These are phyloP conservation scores for Oryzias woworae DNA, from an alignment of 2,113 vertebrate species.

Conservation along the genomic window DNA sequence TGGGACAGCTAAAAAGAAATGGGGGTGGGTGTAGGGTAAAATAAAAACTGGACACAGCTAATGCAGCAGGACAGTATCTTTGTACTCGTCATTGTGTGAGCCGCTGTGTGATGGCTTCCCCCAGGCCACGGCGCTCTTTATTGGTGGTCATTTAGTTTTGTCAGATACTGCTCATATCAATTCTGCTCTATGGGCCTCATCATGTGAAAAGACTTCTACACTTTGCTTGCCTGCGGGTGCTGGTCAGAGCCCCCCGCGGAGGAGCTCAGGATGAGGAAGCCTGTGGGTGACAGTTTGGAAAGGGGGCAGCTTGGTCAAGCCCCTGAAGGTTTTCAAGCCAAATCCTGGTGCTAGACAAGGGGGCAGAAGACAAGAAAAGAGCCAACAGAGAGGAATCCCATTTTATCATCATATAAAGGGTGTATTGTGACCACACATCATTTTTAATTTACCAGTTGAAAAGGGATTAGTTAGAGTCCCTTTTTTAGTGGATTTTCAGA, in stretches of 20 bases:
- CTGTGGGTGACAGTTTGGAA: constrained; percentile 60
- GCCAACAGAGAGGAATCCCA: constrained; percentile 48
- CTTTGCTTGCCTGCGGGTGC: constrained; percentile 55
- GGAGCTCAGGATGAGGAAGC: constrained; percentile 49
- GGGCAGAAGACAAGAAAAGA: constrained; percentile 37
- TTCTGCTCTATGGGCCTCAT: constrained; percentile 49
- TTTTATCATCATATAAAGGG: constrained; percentile 59
- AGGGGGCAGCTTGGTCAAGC: constrained; percentile 44
- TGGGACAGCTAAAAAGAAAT: constrained; percentile 28
- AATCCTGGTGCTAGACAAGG: constrained; percentile 40
- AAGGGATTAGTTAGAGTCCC: constrained; percentile 46
- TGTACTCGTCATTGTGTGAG: constrained; percentile 65
- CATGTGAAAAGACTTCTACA: constrained; percentile 58
- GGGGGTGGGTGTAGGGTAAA: constrained; percentile 25
- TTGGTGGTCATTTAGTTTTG: constrained; percentile 70
- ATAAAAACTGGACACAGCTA: constrained; percentile 68
- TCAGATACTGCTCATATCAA: constrained; percentile 69
- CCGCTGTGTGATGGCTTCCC: constrained; percentile 60
- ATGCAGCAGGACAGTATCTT: constrained; percentile 71
- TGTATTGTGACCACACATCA: constrained; percentile 71
- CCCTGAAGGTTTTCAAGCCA: constrained; percentile 55
- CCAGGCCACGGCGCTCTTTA: constrained; percentile 51
- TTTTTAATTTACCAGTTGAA: constrained; percentile 64
- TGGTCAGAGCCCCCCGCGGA: constrained; percentile 59
- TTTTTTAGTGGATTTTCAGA: constrained; percentile 21